These are phyloP conservation scores for Heliconius nattereri DNA, from an alignment of 1,140 invertebrate genomes.

Conservation along the genomic window DNA sequence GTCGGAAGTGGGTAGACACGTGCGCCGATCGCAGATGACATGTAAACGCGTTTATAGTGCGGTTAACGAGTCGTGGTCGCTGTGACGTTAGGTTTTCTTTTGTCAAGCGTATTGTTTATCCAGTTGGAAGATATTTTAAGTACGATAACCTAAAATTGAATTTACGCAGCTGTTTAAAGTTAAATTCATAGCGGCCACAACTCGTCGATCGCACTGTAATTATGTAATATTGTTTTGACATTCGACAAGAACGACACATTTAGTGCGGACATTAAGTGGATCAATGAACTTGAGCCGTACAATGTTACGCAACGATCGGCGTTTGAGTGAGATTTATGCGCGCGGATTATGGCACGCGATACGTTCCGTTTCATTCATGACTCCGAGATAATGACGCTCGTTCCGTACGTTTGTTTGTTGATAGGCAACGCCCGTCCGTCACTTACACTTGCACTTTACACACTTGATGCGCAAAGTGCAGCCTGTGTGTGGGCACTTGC, in stretches of 20 bases:
- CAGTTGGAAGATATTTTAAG: too few species aligned
- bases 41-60: slow-evolving; percentile 53
- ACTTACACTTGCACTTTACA: slow-evolving; percentile 40
- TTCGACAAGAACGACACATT: slow-evolving; percentile 77
- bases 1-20: slow-evolving; percentile 52
- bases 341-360: slow-evolving; percentile 80
- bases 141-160: too few species aligned
- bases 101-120: too few species aligned
- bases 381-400: slow-evolving; percentile 73
- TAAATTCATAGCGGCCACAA: too few species aligned
- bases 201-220: slow-evolving; percentile 38
- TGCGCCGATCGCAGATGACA: slow-evolving; percentile 57
- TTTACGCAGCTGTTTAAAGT: too few species aligned
- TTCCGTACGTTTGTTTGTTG: slow-evolving; percentile 70
- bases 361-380: slow-evolving; percentile 79
- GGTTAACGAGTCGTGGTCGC: too few species aligned
- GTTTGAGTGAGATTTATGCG: slow-evolving; percentile 80
- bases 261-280: slow-evolving; percentile 77
- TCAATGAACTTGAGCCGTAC: slow-evolving; percentile 79
- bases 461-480: slow-evolving; percentile 20
- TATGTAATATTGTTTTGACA: slow-evolving; percentile 80
- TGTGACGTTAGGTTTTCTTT: too few species aligned
- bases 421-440: slow-evolving; percentile 43
- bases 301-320: slow-evolving; percentile 75
- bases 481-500: slow-evolving; percentile 5